Percentiles rank a stretch among this genome's conserved stretches.
Evolutionary conservation across 2,113 vertebrate species (phyloP).

Genomic region (Melospiza melodia): DNA sequence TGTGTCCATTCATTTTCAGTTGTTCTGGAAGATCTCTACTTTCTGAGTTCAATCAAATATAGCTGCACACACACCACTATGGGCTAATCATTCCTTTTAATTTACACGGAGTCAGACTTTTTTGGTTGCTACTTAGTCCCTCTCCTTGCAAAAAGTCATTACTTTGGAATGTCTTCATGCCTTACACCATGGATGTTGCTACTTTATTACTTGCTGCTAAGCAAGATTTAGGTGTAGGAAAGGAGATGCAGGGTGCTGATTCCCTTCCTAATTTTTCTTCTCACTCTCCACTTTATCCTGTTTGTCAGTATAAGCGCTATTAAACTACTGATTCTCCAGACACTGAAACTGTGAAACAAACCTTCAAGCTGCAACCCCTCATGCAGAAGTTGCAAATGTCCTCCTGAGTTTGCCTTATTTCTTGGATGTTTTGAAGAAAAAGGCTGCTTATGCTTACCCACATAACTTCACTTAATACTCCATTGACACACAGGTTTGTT

Average conservation of each 20-base stretch:
- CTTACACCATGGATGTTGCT: neutral
- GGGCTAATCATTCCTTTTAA: neutral
- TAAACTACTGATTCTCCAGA: neutral
- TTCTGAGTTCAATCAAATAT: neutral
- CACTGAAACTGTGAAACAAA: neutral
- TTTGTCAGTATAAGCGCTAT: accelerated
- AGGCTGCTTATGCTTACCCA: neutral
- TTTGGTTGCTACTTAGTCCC: neutral
- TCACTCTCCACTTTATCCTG: neutral
- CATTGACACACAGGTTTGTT: neutral
- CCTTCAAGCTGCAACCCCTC: neutral
- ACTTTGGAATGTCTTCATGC: neutral
- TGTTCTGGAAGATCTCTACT: neutral
- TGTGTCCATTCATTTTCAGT: neutral
- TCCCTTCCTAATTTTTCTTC: neutral
- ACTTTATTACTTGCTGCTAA: neutral
- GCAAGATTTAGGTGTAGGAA: neutral
- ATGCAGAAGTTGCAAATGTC: neutral
- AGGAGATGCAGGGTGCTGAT: neutral
- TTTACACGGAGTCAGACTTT: neutral
- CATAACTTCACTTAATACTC: neutral
- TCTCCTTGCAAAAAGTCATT: neutral
- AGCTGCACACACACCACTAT: neutral
- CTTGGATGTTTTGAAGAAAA: neutral
- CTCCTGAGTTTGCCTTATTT: neutral